A percentile compares a stretch with the other conserved stretches of the same genome.
phyloP scores from a whole-genome alignment of 2,888 invertebrate genomes.

The Acleris laterana region DNA sequence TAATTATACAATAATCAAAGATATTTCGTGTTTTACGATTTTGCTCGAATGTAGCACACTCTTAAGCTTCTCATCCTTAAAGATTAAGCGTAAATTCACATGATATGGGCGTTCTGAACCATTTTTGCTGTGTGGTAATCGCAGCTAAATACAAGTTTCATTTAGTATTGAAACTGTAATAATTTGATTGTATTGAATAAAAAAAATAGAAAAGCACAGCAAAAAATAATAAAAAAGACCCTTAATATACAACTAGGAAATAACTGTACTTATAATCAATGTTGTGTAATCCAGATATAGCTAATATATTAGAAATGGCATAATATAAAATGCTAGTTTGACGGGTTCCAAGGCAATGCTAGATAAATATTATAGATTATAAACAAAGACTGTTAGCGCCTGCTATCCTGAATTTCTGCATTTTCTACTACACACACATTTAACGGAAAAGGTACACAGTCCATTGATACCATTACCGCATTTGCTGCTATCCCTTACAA shows the following conservation, averaged over 20 bases:
- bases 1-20: constrained; percentile 10
- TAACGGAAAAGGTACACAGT: too few relatives aligned
- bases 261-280: neutral
- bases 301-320: neutral
- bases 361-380: neutral
- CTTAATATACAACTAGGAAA: neutral
- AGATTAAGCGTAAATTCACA: neutral
- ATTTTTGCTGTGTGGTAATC: too few relatives aligned
- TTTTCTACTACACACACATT: too few relatives aligned
- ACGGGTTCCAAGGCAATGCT: neutral
- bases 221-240: too few relatives aligned
- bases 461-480: too few relatives aligned
- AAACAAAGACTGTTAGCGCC: neutral
- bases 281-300: neutral
- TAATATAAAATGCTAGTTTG: neutral
- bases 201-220: too few relatives aligned
- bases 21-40: constrained; percentile 18
- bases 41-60: constrained; percentile 6
- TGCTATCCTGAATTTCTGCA: neutral
- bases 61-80: constrained; percentile 5
- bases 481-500: too few relatives aligned
- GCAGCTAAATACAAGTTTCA: too few relatives aligned
- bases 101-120: too few relatives aligned
- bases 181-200: too few relatives aligned
- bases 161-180: too few relatives aligned